These are phyloP conservation scores for Apodemus speciosus DNA, from an alignment of 2,113 vertebrate species.

Conservation along the genomic window DNA sequence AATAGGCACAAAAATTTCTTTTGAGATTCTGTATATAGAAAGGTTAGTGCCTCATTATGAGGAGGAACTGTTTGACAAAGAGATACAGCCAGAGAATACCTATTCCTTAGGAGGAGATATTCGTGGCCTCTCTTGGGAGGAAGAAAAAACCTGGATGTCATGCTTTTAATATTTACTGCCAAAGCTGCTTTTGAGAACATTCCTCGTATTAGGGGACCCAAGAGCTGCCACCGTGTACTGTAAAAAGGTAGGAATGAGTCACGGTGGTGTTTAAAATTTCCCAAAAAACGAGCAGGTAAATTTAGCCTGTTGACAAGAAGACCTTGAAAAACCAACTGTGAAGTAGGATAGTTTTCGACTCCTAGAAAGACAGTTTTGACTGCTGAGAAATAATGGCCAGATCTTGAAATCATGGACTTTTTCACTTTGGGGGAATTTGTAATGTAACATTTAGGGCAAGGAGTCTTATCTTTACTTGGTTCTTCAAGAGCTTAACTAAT, in stretches of 20 bases:
- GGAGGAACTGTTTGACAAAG: slow-evolving; percentile 44
- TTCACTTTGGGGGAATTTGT: slow-evolving; percentile 33
- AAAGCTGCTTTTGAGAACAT: slow-evolving; percentile 8
- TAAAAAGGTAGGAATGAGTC: neutral
- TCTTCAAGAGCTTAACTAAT: slow-evolving; percentile 20
- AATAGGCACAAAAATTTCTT: neutral
- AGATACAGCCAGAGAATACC: neutral
- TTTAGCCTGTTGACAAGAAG: slow-evolving; percentile 60
- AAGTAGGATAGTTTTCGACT: slow-evolving; percentile 37
- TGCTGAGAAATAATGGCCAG: slow-evolving; percentile 58
- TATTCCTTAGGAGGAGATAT: slow-evolving; percentile 37
- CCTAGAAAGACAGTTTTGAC: slow-evolving; percentile 55
- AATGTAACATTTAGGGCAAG: slow-evolving; percentile 43
- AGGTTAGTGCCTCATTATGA: slow-evolving; percentile 35
- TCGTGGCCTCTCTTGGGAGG: neutral
- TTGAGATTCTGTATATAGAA: slow-evolving; percentile 35
- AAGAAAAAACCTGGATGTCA: slow-evolving; percentile 18
- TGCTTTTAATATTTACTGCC: slow-evolving; percentile 47
- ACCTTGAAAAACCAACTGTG: slow-evolving; percentile 60
- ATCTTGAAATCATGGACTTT: slow-evolving; percentile 36
- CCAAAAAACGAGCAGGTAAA: slow-evolving; percentile 57
- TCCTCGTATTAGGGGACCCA: slow-evolving; percentile 8
- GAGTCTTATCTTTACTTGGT: slow-evolving; percentile 11
- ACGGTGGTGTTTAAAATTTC: slow-evolving; percentile 15
- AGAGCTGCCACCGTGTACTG: slow-evolving; percentile 49